Conservation (phyloP, 2,113 vertebrate genomes). For the Heterotis niloticus region DNA sequence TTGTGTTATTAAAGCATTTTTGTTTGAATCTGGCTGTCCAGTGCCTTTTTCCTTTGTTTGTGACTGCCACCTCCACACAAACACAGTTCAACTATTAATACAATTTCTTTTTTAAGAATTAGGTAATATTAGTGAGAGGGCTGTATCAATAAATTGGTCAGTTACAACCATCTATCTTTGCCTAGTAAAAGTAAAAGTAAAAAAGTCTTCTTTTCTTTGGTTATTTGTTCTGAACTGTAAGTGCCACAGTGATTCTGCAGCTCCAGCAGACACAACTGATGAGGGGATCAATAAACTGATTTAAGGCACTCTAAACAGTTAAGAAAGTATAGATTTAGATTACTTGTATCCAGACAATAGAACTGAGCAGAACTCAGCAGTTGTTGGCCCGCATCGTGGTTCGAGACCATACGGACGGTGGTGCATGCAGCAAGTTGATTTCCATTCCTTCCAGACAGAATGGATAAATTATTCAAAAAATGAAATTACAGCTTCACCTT, state of each 20-base stretch:
- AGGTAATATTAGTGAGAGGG: neutral
- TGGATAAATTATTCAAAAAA: conserved; percentile 38
- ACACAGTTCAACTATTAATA: no score
- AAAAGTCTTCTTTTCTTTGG: neutral
- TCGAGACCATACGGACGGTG: conserved; percentile 28
- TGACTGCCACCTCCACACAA: no score
- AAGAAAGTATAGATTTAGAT: conserved; percentile 4
- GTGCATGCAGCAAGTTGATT: conserved; percentile 18
- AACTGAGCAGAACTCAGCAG: no score
- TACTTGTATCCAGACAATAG: neutral
- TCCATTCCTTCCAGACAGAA: conserved; percentile 39
- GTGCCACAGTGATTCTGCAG: neutral
- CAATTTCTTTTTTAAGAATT: neutral
- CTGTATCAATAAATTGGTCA: neutral
- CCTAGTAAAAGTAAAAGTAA: conserved; percentile 25
- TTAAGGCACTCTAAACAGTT: conserved; percentile 19
- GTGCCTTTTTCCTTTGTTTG: no score
- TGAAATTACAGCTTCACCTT: conserved; percentile 33
- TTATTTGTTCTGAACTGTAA: neutral
- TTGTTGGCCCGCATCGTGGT: conserved; percentile 37
- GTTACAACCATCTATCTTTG: conserved; percentile 17
- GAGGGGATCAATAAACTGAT: conserved; percentile 26
- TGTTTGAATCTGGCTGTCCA: no score
- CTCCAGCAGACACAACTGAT: conserved; percentile 16
- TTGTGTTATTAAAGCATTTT: no score